phyloP scores from a whole-genome alignment of 2,888 invertebrate genomes.

The Loripinus fragilis region DNA sequence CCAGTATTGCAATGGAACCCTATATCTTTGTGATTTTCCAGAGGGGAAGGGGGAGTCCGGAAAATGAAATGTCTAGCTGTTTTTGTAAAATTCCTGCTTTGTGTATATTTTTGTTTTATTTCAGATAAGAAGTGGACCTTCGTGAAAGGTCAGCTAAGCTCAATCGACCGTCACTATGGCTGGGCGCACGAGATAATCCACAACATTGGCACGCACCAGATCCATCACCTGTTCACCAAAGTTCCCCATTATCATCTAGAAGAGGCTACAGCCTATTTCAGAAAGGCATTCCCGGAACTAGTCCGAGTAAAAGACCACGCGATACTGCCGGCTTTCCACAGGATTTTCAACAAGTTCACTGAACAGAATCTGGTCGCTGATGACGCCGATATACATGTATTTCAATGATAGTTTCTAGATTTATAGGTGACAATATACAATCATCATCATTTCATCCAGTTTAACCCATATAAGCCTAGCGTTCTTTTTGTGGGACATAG shows the following conservation, averaged over 20 bases:
- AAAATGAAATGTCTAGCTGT: too few relatives aligned
- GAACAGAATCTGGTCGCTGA: constrained; percentile 63
- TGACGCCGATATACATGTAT: constrained; percentile 62
- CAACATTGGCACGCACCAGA: constrained; percentile 80
- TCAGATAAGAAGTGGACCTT: constrained; percentile 76
- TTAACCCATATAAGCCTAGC: too few relatives aligned
- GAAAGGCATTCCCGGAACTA: constrained; percentile 74
- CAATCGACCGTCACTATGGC: constrained; percentile 81
- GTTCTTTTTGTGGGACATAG: too few relatives aligned
- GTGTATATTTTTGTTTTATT: constrained; percentile 19
- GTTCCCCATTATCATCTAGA: constrained; percentile 81
- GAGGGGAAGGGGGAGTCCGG: too few relatives aligned
- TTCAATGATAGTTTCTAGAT: constrained; percentile 58
- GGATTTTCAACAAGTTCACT: constrained; percentile 76
- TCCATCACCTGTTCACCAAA: constrained; percentile 80
- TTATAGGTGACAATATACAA: too few relatives aligned
- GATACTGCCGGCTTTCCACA: constrained; percentile 74
- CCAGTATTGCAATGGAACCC: too few relatives aligned
- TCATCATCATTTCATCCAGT: too few relatives aligned
- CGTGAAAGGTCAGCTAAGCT: constrained; percentile 81
- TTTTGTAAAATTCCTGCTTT: too few relatives aligned
- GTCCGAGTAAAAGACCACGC: constrained; percentile 73
- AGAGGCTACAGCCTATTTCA: constrained; percentile 78
- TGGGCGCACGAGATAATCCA: constrained; percentile 79
- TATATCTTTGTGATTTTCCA: too few relatives aligned